phyloP scores from a whole-genome alignment of 2,888 invertebrate genomes.

The Orchesella flavescens region DNA sequence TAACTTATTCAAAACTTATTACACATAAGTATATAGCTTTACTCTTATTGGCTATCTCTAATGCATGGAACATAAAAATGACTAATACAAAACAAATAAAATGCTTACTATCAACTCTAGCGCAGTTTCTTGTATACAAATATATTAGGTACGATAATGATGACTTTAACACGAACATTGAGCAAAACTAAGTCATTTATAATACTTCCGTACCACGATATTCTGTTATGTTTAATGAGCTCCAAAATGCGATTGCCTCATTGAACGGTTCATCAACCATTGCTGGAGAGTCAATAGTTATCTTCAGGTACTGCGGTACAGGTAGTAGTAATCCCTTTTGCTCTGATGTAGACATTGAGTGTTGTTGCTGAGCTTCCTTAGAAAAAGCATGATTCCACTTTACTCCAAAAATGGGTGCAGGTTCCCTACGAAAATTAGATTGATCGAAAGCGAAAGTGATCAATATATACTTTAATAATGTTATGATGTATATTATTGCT shows the following conservation, averaged over 20 bases:
- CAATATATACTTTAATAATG: no score
- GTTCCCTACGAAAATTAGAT: conserved; percentile 6
- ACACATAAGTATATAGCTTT: no score
- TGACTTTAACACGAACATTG: neutral
- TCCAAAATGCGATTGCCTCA: conserved; percentile 50
- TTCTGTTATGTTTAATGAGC: conserved; percentile 20
- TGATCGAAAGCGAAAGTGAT: no score
- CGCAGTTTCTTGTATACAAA: no score
- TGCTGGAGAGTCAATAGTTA: conserved; percentile 7
- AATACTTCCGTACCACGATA: neutral
- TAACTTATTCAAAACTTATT: no score
- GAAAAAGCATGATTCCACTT: conserved; percentile 27
- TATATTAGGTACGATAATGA: no score
- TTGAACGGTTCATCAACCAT: conserved; percentile 47
- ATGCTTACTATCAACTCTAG: no score
- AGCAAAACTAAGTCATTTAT: neutral
- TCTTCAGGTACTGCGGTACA: conserved; percentile 43
- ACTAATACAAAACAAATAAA: no score
- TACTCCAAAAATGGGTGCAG: conserved; percentile 7
- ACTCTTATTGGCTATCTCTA: no score
- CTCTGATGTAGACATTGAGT: neutral
- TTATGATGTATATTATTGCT: no score
- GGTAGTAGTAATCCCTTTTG: neutral
- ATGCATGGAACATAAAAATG: no score
- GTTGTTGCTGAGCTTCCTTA: neutral